Conservation (phyloP, 2,888 invertebrate genomes). For the Mythimna impura region DNA sequence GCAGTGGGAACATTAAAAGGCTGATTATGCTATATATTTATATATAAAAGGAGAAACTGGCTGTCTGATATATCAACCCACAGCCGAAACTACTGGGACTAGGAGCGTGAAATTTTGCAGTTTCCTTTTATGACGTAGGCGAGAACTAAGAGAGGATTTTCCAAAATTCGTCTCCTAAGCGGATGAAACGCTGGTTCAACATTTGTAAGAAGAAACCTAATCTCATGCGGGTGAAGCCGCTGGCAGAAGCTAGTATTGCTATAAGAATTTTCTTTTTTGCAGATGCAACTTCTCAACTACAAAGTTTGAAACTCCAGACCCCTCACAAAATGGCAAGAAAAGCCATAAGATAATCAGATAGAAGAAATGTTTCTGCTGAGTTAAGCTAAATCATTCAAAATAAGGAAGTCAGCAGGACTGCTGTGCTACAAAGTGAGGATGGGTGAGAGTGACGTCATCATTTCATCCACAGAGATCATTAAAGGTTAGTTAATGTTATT, state of each 20-base stretch:
- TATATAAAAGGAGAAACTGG: no score
- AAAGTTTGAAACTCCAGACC: neutral
- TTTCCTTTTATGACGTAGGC: no score
- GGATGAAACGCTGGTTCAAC: no score
- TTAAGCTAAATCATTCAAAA: slow-evolving; percentile 75
- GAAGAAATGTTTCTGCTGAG: slow-evolving; percentile 47
- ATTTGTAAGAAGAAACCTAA: no score
- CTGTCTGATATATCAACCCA: no score
- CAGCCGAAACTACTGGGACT: no score
- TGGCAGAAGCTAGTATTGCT: neutral
- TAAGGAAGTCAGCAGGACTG: slow-evolving; percentile 82
- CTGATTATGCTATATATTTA: no score
- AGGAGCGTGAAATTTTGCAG: no score
- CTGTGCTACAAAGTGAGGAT: slow-evolving; percentile 86
- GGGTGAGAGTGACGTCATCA: slow-evolving; percentile 90
- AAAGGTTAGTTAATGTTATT: slow-evolving; percentile 87
- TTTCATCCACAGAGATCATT: slow-evolving; percentile 92
- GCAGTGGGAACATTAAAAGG: no score
- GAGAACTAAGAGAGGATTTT: no score
- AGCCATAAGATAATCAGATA: slow-evolving; percentile 16
- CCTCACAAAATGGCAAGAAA: slow-evolving; percentile 29
- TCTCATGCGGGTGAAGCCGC: no score
- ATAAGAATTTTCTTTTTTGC: slow-evolving; percentile 16
- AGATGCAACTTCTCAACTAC: slow-evolving; percentile 25
- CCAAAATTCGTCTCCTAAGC: no score